Evolutionary conservation across 2,113 vertebrate genomes (phyloP).

Genomic region (Emydura subglobosa): DNA sequence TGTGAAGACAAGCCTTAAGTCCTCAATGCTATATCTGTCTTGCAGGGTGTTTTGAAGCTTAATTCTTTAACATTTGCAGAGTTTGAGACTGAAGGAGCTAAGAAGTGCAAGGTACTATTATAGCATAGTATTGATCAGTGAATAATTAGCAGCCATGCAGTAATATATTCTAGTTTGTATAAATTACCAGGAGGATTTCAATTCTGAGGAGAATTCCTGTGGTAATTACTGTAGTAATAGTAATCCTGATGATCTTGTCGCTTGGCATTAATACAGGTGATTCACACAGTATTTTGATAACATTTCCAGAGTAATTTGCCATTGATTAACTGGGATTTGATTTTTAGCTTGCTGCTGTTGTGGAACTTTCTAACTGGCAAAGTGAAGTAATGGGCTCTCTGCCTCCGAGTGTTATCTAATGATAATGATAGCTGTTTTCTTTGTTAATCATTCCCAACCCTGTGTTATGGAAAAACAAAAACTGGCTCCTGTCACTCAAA

Average conservation of each 20-base stretch:
- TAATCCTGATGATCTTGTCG: neutral
- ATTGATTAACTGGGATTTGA: neutral
- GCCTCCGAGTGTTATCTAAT: rapidly evolving
- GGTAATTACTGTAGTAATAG: rapidly evolving
- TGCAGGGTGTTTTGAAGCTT: rapidly evolving
- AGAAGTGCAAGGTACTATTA: neutral
- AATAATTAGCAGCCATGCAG: neutral
- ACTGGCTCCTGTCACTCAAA: neutral
- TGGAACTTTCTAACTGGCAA: neutral
- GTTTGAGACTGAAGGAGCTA: neutral
- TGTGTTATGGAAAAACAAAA: neutral
- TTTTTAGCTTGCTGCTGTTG: neutral
- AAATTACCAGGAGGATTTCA: neutral
- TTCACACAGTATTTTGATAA: neutral
- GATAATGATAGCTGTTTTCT: neutral
- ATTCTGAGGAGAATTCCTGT: neutral
- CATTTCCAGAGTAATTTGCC: neutral
- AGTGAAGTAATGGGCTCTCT: rapidly evolving
- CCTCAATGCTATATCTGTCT: neutral
- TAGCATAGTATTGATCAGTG: neutral
- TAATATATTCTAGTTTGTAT: neutral
- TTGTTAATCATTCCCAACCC: neutral
- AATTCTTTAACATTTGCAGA: neutral
- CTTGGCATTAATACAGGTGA: neutral
- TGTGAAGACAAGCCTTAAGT: neutral